phyloP scores from a whole-genome alignment of 2,888 invertebrate species.

The Platerodrilus igneus region DNA sequence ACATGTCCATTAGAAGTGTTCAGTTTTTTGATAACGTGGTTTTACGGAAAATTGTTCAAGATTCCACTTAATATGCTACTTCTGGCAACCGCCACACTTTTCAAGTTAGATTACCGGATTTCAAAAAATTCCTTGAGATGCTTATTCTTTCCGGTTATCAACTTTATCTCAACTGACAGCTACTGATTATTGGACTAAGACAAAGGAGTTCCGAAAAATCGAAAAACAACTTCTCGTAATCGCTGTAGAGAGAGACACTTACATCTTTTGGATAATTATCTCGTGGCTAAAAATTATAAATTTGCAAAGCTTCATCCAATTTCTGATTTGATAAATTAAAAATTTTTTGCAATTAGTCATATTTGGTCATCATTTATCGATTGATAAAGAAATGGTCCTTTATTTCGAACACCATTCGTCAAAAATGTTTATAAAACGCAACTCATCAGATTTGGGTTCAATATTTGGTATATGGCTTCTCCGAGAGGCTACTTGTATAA shows the following conservation, averaged over 20 bases:
- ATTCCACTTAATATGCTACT: neutral
- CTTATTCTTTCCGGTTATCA: slow-evolving; percentile 9
- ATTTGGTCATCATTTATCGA: slow-evolving; percentile 29
- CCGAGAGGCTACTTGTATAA: too few relatives aligned
- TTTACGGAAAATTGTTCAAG: neutral
- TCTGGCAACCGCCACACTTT: slow-evolving; percentile 2
- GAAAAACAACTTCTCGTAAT: slow-evolving; percentile 23
- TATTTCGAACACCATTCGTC: slow-evolving; percentile 32
- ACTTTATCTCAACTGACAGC: slow-evolving; percentile 1
- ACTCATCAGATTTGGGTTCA: slow-evolving; percentile 31
- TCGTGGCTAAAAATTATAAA: slow-evolving; percentile 29
- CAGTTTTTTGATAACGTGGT: slow-evolving; percentile 1
- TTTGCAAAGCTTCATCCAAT: slow-evolving; percentile 31
- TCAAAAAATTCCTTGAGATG: neutral
- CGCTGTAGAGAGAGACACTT: slow-evolving; percentile 30
- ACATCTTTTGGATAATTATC: slow-evolving; percentile 27
- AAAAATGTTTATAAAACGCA: slow-evolving; percentile 35
- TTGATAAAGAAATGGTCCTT: slow-evolving; percentile 31
- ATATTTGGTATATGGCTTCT: slow-evolving; percentile 16
- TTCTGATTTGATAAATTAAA: slow-evolving; percentile 28
- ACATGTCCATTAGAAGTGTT: slow-evolving; percentile 3
- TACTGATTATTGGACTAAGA: slow-evolving; percentile 20
- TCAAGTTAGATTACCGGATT: neutral
- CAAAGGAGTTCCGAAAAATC: slow-evolving; percentile 14
- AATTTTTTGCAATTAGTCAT: slow-evolving; percentile 28